phyloP scores from a whole-genome alignment of 2,113 vertebrate species.

The Marmota monax region DNA sequence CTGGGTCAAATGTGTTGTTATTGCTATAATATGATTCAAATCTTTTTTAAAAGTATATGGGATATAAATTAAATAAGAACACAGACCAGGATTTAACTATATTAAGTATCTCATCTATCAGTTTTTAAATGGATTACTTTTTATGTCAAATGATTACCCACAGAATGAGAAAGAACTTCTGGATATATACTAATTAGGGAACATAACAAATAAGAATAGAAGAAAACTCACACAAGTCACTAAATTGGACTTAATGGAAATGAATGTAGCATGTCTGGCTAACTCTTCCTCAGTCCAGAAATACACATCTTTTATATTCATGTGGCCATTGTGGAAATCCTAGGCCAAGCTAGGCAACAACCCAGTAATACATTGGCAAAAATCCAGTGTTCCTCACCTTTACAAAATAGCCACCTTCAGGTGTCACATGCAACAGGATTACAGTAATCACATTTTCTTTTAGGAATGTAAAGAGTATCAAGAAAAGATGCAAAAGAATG shows the following conservation, averaged over 20 bases:
- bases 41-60: background rate
- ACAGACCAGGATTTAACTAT: background rate
- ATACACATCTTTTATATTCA: background rate
- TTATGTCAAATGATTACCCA: background rate
- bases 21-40: background rate
- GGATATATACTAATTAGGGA: background rate
- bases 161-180: background rate
- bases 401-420: background rate
- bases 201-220: background rate
- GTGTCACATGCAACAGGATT: constrained; percentile 20
- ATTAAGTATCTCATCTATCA: constrained; percentile 10
- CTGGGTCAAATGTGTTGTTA: background rate
- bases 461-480: constrained; percentile 44
- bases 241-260: background rate
- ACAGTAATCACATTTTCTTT: constrained; percentile 56
- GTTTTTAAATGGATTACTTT: background rate
- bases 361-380: background rate
- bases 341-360: background rate
- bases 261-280: background rate
- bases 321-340: background rate
- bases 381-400: background rate
- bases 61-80: background rate
- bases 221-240: background rate
- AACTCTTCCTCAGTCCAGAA: background rate
- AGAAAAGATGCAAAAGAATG: constrained; percentile 44